Percentiles rank a stretch among this genome's conserved stretches.
phyloP scores from a whole-genome alignment of 2,113 vertebrate species.

The Telmatochromis sp. region DNA sequence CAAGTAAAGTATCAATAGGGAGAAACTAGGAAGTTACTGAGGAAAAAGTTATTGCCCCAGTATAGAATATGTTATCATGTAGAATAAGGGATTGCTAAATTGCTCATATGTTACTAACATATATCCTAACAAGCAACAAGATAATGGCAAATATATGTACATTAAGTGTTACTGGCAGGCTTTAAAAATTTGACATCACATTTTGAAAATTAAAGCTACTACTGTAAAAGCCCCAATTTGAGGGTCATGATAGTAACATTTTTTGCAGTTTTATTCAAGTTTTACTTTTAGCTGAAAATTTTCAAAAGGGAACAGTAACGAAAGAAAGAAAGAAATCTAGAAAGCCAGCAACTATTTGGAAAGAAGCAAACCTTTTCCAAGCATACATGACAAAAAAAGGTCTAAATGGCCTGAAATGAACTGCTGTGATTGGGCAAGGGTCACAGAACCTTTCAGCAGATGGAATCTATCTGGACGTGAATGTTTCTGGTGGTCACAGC shows the following conservation, averaged over 20 bases:
- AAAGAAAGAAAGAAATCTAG: not conserved
- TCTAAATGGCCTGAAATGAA: not conserved
- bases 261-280: not conserved
- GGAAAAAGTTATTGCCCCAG: not conserved
- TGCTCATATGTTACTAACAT: not conserved
- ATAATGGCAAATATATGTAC: not conserved
- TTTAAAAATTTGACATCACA: not conserved
- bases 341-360: not conserved
- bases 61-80: not conserved
- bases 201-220: not conserved
- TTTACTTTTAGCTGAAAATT: not conserved
- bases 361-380: not conserved
- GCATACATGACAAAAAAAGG: not conserved
- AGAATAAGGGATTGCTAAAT: not conserved
- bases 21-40: not conserved
- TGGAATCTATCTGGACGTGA: not conserved
- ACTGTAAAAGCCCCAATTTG: not conserved
- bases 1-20: not conserved
- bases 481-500: not conserved
- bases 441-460: not conserved
- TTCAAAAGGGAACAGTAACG: not conserved
- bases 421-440: not conserved
- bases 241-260: accelerated
- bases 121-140: not conserved
- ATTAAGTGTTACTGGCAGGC: not conserved